A percentile compares a stretch with the other conserved stretches of the same genome.
Evolutionary conservation across 2,797 vertebrate species (phyloP).

Genomic region (Ctenopoma multispine): DNA sequence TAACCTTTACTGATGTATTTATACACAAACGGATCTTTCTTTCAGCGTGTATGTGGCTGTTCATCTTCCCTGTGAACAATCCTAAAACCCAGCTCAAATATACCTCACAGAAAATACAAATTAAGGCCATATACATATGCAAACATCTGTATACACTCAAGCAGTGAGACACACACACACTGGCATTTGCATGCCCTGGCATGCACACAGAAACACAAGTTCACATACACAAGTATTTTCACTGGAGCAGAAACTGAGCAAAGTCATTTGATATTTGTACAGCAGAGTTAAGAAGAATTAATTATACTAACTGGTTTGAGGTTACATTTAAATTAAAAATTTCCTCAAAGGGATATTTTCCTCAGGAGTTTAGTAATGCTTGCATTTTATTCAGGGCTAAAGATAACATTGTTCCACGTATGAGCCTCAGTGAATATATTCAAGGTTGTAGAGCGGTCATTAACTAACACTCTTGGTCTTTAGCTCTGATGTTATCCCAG

Average conservation of each 20-base stretch:
- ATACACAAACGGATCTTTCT: slow-evolving; percentile 55
- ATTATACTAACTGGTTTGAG: slow-evolving; percentile 51
- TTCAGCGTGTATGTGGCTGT: slow-evolving; percentile 8
- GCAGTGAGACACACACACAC: neutral
- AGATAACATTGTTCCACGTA: slow-evolving; percentile 42
- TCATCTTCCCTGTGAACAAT: slow-evolving; percentile 42
- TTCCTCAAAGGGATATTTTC: slow-evolving; percentile 34
- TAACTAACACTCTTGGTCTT: slow-evolving; percentile 30
- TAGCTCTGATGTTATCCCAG: slow-evolving; percentile 32
- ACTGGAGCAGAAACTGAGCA: slow-evolving; percentile 43
- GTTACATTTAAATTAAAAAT: slow-evolving; percentile 55
- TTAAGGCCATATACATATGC: slow-evolving; percentile 9
- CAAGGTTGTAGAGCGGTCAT: slow-evolving; percentile 39
- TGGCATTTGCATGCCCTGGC: slow-evolving; percentile 31
- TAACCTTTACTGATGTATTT: slow-evolving; percentile 75
- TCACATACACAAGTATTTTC: slow-evolving; percentile 3
- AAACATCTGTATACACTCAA: neutral
- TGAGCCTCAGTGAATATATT: slow-evolving; percentile 40
- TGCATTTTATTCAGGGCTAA: slow-evolving; percentile 49
- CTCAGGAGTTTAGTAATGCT: slow-evolving; percentile 29
- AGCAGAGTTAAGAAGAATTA: slow-evolving; percentile 54
- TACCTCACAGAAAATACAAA: slow-evolving; percentile 17
- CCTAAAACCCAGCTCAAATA: slow-evolving; percentile 26
- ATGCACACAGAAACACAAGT: slow-evolving; percentile 19
- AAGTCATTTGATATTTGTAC: slow-evolving; percentile 58